Conservation (phyloP, 2,797 vertebrate genomes). For the Merluccius polli region DNA sequence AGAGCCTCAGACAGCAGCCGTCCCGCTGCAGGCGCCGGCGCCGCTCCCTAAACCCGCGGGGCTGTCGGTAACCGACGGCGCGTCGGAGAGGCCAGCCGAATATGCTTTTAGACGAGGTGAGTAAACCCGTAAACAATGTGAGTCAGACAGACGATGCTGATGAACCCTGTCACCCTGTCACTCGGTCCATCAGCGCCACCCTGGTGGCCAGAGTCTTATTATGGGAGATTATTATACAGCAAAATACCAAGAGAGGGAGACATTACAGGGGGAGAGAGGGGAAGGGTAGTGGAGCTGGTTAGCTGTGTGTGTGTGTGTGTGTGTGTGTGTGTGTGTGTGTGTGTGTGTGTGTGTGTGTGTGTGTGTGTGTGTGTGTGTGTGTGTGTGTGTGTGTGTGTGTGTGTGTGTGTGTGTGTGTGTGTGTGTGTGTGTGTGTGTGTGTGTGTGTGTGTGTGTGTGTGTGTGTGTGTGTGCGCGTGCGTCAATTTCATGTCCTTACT, state of each 20-base stretch:
- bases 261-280: no score
- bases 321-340: not conserved
- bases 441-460: no score
- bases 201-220: not conserved
- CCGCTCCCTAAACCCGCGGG: conserved; percentile 4
- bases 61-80: conserved; percentile 2
- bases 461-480: not conserved
- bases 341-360: not conserved
- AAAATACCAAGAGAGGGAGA: not conserved
- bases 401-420: no score
- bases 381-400: no score
- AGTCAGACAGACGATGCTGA: not conserved
- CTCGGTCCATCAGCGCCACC: not conserved
- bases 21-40: not conserved
- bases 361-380: not conserved
- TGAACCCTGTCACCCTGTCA: not conserved
- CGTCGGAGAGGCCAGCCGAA: conserved; percentile 26
- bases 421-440: no score
- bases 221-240: not conserved
- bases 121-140: conserved; percentile 21
- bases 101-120: conserved; percentile 35
- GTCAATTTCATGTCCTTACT: not conserved
- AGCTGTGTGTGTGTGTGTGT: not conserved
- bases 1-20: not conserved
- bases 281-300: no score